Percentiles rank a stretch among this genome's conserved stretches.
phyloP scores from a whole-genome alignment of 2,797 vertebrate species.

The Myoxocephalus aenaeus region DNA sequence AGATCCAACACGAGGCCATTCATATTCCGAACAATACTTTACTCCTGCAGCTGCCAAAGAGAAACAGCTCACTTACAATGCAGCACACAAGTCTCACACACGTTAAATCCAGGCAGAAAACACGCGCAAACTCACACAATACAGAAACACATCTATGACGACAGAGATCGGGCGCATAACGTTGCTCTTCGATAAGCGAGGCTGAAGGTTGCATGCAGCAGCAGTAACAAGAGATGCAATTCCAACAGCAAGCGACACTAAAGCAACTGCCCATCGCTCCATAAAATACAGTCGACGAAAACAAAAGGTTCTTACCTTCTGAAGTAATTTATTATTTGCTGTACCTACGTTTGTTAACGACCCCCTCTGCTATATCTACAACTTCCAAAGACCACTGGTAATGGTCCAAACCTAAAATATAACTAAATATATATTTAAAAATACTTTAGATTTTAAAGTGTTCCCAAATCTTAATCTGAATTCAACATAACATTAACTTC shows the following conservation, averaged over 20 bases:
- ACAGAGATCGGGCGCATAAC: background rate
- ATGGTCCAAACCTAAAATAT: background rate
- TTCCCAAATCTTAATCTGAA: too few species aligned
- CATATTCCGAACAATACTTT: background rate
- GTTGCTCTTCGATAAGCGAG: too few species aligned
- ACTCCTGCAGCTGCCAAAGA: background rate
- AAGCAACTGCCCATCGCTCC: background rate
- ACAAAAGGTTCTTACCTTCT: background rate
- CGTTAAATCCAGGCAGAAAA: background rate
- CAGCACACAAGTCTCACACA: background rate
- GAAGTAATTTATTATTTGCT: background rate
- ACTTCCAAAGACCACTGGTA: background rate
- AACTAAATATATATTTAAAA: background rate
- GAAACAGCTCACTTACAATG: background rate
- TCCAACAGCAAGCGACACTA: background rate
- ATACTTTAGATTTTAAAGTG: too few species aligned
- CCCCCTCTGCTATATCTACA: background rate
- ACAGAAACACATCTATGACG: background rate
- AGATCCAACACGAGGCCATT: too few species aligned
- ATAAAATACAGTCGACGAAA: background rate
- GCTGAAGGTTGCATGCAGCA: background rate
- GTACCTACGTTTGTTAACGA: background rate
- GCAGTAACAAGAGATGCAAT: background rate
- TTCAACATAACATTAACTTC: too few species aligned
- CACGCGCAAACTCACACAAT: too few species aligned